These are phyloP conservation scores for Oxygymnocypris stewartii DNA, from an alignment of 2,113 vertebrate genomes.

Conservation along the genomic window DNA sequence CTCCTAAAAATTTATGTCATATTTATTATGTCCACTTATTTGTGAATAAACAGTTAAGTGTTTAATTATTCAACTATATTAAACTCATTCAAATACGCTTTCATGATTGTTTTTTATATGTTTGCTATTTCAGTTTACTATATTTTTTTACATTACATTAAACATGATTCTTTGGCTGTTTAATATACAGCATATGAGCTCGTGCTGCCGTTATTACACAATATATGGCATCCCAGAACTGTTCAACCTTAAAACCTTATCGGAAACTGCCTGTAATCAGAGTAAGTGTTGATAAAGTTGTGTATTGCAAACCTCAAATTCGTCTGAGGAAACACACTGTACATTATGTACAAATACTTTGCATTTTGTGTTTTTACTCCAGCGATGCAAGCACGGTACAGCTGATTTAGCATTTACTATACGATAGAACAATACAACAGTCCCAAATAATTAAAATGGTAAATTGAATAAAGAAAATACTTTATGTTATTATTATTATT, in stretches of 20 bases:
- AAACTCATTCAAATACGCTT: not conserved
- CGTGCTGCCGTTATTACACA: not conserved
- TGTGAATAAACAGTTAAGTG: not conserved
- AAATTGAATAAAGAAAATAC: not conserved
- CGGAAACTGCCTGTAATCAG: not conserved
- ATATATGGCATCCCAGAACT: not conserved
- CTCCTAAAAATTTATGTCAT: not conserved
- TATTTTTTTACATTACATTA: not conserved
- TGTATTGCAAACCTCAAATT: not conserved
- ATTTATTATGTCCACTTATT: not conserved
- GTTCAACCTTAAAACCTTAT: not conserved
- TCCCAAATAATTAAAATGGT: not conserved
- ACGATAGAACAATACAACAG: not conserved
- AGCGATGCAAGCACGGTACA: not conserved
- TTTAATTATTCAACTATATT: not conserved
- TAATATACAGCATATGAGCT: no score
- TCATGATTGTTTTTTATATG: not conserved
- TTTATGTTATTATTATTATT: not conserved
- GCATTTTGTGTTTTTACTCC: not conserved
- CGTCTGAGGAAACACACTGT: not conserved
- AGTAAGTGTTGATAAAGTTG: conserved; percentile 7
- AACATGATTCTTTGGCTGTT: not conserved
- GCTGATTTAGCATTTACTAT: not conserved
- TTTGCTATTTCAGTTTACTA: not conserved
- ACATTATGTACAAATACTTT: not conserved